A percentile compares a stretch with the other conserved stretches of the same genome.
These are phyloP conservation scores for Ceratina calcarata DNA, from an alignment of 1,140 invertebrate genomes.

Conservation along the genomic window DNA sequence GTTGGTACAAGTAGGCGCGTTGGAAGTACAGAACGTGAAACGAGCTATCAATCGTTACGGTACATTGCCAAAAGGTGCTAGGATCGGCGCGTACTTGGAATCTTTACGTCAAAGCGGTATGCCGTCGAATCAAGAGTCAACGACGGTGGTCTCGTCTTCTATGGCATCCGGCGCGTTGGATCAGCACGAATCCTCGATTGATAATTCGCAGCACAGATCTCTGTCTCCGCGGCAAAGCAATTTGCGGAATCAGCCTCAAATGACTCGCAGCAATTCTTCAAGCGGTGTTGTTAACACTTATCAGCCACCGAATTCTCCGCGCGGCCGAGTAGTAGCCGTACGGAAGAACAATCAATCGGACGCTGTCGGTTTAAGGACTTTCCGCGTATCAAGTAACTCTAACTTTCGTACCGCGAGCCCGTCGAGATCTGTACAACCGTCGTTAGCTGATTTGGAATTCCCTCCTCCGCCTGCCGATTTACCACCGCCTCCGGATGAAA, in stretches of 20 bases:
- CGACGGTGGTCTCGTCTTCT: conserved; percentile 47
- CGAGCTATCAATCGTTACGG: conserved; percentile 98
- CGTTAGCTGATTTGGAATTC: conserved; percentile 90
- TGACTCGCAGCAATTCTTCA: conserved; percentile 92
- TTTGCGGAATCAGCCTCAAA: conserved; percentile 85
- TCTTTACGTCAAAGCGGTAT: conserved; percentile 91
- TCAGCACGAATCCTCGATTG: conserved; percentile 63
- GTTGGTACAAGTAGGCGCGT: conserved; percentile 90
- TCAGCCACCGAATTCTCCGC: conserved; percentile 82
- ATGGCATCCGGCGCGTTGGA: conserved; percentile 68
- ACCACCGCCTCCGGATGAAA: conserved; percentile 87
- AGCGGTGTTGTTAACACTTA: conserved; percentile 87
- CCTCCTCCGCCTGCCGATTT: conserved; percentile 90
- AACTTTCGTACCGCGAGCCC: conserved; percentile 82
- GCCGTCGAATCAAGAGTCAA: conserved; percentile 80
- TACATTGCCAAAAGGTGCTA: conserved; percentile 95
- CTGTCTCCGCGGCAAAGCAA: conserved; percentile 83
- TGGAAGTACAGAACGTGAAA: conserved; percentile 98
- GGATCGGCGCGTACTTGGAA: conserved; percentile 97
- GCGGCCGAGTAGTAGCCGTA: conserved; percentile 79
- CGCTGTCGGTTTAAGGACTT: conserved; percentile 80
- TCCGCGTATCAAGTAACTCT: conserved; percentile 81
- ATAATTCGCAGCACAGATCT: conserved; percentile 75
- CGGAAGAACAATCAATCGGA: conserved; percentile 77
- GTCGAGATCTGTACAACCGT: conserved; percentile 83